Percentiles rank a stretch among this genome's conserved stretches.
These are phyloP conservation scores for Carterocephalus palaemon DNA, from an alignment of 2,888 invertebrate species.

Conservation along the genomic window DNA sequence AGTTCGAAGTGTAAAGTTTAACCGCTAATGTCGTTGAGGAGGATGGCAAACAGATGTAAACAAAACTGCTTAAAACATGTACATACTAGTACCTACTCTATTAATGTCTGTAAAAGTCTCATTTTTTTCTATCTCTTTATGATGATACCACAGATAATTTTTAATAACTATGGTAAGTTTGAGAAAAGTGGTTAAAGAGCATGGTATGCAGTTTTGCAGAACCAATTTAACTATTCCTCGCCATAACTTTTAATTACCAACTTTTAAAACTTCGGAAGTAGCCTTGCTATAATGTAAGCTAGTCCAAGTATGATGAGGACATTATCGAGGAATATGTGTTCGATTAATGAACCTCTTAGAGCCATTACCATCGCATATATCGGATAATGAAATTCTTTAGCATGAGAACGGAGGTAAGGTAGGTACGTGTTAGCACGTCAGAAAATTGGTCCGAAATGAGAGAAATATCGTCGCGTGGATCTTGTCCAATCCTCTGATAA, in stretches of 20 bases:
- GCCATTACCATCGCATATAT: conserved; percentile 51
- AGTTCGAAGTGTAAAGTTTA: too few species aligned
- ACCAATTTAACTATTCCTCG: conserved; percentile 17
- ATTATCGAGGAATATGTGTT: conserved; percentile 9
- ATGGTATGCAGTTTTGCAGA: conserved; percentile 13
- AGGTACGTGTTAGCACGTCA: conserved; percentile 48
- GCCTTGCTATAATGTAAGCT: conserved; percentile 10
- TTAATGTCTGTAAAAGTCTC: too few species aligned
- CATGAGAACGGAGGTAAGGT: conserved; percentile 51
- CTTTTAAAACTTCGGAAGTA: conserved; percentile 14
- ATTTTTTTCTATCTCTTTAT: too few species aligned
- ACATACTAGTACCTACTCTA: too few species aligned
- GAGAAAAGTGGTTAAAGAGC: conserved; percentile 10
- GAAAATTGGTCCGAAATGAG: conserved; percentile 13
- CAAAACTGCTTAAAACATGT: too few species aligned
- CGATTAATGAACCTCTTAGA: conserved; percentile 43
- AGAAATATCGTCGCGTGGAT: conserved; percentile 19
- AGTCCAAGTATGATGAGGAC: conserved; percentile 2
- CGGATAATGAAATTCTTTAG: conserved; percentile 71
- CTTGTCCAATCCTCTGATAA: conserved; percentile 18
- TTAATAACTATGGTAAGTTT: neutral
- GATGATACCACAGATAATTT: neutral
- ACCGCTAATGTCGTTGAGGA: too few species aligned
- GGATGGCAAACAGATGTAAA: too few species aligned
- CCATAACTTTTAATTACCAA: conserved; percentile 16